Conservation (phyloP, 2,888 invertebrate genomes). For the Sycophila texana region DNA sequence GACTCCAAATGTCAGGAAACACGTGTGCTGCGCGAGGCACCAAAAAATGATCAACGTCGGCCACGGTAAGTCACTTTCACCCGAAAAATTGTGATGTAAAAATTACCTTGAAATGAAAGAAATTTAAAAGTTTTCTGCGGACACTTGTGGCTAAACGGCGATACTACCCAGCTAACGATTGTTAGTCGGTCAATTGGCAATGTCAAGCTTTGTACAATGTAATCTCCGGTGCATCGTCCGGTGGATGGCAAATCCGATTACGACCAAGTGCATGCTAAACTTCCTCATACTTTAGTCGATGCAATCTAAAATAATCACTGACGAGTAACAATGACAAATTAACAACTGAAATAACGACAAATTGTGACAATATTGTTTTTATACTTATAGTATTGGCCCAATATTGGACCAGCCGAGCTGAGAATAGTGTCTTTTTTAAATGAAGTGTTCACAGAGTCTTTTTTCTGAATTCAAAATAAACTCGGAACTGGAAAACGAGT, state of each 20-base stretch:
- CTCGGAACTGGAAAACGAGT: not conserved
- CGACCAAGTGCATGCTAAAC: conserved; percentile 13
- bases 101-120: not conserved
- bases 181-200: conserved; percentile 40
- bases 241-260: conserved; percentile 9
- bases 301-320: not conserved
- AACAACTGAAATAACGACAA: too few relatives aligned
- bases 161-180: not conserved
- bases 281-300: not conserved
- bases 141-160: not conserved
- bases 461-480: conserved; percentile 47
- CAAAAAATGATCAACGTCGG: conserved; percentile 70
- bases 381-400: too few relatives aligned
- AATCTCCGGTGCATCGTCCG: conserved; percentile 47
- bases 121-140: not conserved
- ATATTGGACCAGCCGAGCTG: conserved; percentile 12
- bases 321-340: too few relatives aligned
- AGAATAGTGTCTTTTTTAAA: conserved; percentile 16
- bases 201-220: conserved; percentile 39
- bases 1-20: conserved; percentile 54
- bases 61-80: conserved; percentile 66
- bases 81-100: not conserved
- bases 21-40: conserved; percentile 70
- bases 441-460: not conserved
- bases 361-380: not conserved